phyloP scores from a whole-genome alignment of 1,140 invertebrate genomes.

The Solen grandis region DNA sequence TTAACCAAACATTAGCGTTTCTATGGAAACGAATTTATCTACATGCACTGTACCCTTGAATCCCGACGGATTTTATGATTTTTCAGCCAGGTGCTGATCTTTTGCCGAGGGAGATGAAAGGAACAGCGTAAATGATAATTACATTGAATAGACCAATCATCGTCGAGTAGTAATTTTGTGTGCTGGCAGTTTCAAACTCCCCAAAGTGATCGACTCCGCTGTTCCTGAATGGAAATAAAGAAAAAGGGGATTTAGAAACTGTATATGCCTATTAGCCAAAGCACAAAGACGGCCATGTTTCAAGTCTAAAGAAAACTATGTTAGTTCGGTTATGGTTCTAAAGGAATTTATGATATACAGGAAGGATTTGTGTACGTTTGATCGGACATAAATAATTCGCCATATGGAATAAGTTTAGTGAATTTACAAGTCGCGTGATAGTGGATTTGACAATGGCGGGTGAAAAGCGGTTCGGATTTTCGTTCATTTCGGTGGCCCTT shows the following conservation, averaged over 20 bases:
- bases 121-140: constrained; percentile 48
- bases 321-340: not conserved
- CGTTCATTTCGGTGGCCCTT: not conserved
- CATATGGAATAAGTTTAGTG: not conserved
- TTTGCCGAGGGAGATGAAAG: constrained; percentile 16
- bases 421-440: not conserved
- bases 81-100: constrained; percentile 25
- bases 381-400: not conserved
- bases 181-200: constrained; percentile 44
- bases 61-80: too few relatives aligned
- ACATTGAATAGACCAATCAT: constrained; percentile 34
- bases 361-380: not conserved
- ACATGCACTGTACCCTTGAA: too few relatives aligned
- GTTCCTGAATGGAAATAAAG: not conserved
- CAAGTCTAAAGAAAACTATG: constrained; percentile 14
- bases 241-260: constrained; percentile 56
- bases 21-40: too few relatives aligned
- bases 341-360: not conserved
- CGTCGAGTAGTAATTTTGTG: constrained; percentile 19
- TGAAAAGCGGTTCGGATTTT: constrained; percentile 2
- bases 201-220: not conserved
- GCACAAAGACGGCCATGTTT: constrained; percentile 61
- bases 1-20: too few relatives aligned
- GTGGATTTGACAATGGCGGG: constrained; percentile 29
- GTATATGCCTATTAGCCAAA: constrained; percentile 42